These are phyloP conservation scores for Xenopus petersii DNA, from an alignment of 2,797 vertebrate genomes.

Conservation along the genomic window DNA sequence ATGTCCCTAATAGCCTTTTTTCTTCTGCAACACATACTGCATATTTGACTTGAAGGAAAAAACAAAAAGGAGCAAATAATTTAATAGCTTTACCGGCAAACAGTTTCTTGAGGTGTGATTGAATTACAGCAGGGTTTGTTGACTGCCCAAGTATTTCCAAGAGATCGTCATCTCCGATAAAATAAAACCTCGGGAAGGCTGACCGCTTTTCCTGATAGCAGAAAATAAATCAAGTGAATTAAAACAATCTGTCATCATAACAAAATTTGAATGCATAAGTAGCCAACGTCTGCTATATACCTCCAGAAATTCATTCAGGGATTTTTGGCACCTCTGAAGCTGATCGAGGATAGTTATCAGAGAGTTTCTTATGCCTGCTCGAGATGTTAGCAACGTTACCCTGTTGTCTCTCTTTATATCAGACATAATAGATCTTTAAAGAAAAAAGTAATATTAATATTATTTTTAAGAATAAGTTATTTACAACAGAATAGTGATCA, in stretches of 20 bases:
- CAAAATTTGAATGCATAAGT: neutral
- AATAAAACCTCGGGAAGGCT: slow-evolving; percentile 95
- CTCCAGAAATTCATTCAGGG: slow-evolving; percentile 96
- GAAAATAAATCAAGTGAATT: slow-evolving; percentile 10
- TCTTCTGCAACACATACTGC: too few species aligned
- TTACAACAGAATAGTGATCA: too few species aligned
- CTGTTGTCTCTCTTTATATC: slow-evolving; percentile 89
- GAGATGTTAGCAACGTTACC: slow-evolving; percentile 80
- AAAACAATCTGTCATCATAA: too few species aligned
- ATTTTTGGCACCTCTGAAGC: slow-evolving; percentile 95
- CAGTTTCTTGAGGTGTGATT: slow-evolving; percentile 94
- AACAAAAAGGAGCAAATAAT: neutral
- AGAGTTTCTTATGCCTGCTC: slow-evolving; percentile 82
- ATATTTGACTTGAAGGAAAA: too few species aligned
- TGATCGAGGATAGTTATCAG: slow-evolving; percentile 88
- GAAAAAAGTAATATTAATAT: slow-evolving; percentile 19
- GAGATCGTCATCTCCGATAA: slow-evolving; percentile 94
- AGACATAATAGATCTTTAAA: slow-evolving; percentile 81
- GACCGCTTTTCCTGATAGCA: slow-evolving; percentile 88
- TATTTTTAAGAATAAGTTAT: too few species aligned
- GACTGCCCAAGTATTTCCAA: slow-evolving; percentile 95
- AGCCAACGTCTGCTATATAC: slow-evolving; percentile 58
- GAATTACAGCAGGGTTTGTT: slow-evolving; percentile 88
- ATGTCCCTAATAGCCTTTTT: too few species aligned
- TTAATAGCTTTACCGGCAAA: slow-evolving; percentile 79